These are phyloP conservation scores for Chelmon rostratus DNA, from an alignment of 2,797 vertebrate species.

Conservation along the genomic window DNA sequence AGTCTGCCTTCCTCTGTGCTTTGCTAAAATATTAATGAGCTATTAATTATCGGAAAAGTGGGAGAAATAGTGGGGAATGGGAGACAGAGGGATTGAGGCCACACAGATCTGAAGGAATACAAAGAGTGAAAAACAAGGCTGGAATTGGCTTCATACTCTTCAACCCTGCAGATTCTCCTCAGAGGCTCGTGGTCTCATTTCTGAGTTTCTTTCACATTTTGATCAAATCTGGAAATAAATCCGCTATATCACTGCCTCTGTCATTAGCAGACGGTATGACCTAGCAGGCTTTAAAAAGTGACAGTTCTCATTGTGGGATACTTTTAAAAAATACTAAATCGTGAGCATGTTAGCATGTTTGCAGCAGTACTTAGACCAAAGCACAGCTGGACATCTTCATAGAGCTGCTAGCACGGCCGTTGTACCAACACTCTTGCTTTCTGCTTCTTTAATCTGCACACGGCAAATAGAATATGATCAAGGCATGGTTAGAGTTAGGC, in stretches of 20 bases:
- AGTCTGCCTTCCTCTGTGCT: constrained; percentile 29
- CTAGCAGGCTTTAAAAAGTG: background rate
- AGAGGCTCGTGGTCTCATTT: constrained; percentile 57
- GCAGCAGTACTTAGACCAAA: background rate
- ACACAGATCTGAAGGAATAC: constrained; percentile 67
- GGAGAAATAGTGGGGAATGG: constrained; percentile 18
- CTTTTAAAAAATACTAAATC: constrained; percentile 11
- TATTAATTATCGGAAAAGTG: constrained; percentile 69
- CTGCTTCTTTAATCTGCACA: background rate
- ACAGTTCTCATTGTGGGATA: background rate
- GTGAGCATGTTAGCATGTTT: background rate
- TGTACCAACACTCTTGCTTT: background rate
- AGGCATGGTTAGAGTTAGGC: background rate
- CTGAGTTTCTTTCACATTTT: constrained; percentile 44
- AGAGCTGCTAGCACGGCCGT: background rate
- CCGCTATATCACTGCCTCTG: constrained; percentile 7
- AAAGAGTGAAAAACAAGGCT: constrained; percentile 63
- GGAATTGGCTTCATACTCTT: constrained; percentile 48
- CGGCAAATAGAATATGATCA: background rate
- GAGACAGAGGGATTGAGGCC: constrained; percentile 65
- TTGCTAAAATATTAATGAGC: constrained; percentile 67
- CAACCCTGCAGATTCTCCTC: constrained; percentile 48
- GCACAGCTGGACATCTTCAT: background rate
- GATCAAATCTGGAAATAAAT: constrained; percentile 55
- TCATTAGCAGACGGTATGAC: constrained; percentile 29